Evolutionary conservation across 1,140 invertebrate species (phyloP), one percentile per base, ranked within the genome.

Genomic region (Phymorhynchus buccinoides): DNA sequence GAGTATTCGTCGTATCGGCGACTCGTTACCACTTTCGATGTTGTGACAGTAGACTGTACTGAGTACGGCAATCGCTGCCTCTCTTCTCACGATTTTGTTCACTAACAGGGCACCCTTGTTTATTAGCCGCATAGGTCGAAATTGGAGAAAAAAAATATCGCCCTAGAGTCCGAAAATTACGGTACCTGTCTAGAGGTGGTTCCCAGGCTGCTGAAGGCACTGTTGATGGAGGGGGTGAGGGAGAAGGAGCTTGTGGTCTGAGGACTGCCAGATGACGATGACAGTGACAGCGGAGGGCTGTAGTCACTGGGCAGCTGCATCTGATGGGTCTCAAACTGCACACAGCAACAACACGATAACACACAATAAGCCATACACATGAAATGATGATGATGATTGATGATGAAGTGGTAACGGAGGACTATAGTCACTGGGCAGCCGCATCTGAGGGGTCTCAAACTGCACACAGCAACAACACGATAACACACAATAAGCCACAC

Each of bases 201-300:
- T 12, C 81, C 35, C 22, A 89, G 48, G 62, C 88, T 88, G 85
- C 89, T 91, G 87, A 92, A 92, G 42, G 91, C 91, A 87, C 90
- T 91, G 80, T 91, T 90, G 6, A 90, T 37, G 35, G 91, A 91
- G 30, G 89, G 91, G 2, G 90, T 88, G 12, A 91, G 62, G 18
- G 89, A 91, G 35, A 88, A 87, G 18, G 81, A 83, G 22, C 62
- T 62, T 9, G 9, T 9, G 7, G 73, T 75, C 7, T 52, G 44
- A 9, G 77, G 42, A 52, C 77, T 56, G 77, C 39, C 48, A 1
- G 77, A 79, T 1, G 42, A 52, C 0, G 77, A 79, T 1, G 77
- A 30, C 39, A 41, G 22, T 16, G 77, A 44, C 41, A 56, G 30
- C 14, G 42, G 41, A 14, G 44, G 44, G 32, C 77, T 79, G n/a